phyloP scores from a whole-genome alignment of 2,888 invertebrate species.

The Sarcophaga rosellei region DNA sequence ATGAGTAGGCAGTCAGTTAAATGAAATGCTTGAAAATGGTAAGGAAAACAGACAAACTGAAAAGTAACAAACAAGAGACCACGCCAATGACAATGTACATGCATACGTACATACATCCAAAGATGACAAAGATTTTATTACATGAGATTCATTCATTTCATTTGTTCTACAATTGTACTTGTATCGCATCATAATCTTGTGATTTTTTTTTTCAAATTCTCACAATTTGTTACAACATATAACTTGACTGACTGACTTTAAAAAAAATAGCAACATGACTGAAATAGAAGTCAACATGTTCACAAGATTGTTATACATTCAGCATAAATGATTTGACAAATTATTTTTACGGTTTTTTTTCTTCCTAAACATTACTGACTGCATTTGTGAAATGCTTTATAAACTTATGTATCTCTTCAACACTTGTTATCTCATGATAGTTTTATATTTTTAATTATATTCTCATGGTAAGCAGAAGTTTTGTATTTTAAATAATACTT shows the following conservation, averaged over 20 bases:
- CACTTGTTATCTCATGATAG: constrained; percentile 29
- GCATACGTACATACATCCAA: neutral
- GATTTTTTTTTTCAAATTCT: constrained; percentile 37
- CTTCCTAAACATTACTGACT: constrained; percentile 14
- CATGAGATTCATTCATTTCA: constrained; percentile 15
- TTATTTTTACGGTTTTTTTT: constrained; percentile 44
- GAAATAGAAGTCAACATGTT: constrained; percentile 34
- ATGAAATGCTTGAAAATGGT: neutral
- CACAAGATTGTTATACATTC: constrained; percentile 58
- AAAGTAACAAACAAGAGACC: neutral
- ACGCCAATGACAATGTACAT: neutral
- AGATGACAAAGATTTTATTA: constrained; percentile 8
- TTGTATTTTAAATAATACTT: neutral
- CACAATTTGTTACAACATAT: constrained; percentile 47
- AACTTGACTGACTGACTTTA: constrained; percentile 18
- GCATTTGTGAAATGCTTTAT: neutral
- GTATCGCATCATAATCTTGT: constrained; percentile 10
- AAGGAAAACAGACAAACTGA: neutral
- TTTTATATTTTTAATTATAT: neutral
- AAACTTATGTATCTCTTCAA: constrained; percentile 15
- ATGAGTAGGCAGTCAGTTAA: constrained; percentile 30
- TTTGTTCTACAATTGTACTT: constrained; percentile 6
- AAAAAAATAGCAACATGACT: neutral
- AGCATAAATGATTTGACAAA: constrained; percentile 58
- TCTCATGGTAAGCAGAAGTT: neutral